phyloP scores from a whole-genome alignment of 2,113 vertebrate species.

The Meriones unguiculatus region DNA sequence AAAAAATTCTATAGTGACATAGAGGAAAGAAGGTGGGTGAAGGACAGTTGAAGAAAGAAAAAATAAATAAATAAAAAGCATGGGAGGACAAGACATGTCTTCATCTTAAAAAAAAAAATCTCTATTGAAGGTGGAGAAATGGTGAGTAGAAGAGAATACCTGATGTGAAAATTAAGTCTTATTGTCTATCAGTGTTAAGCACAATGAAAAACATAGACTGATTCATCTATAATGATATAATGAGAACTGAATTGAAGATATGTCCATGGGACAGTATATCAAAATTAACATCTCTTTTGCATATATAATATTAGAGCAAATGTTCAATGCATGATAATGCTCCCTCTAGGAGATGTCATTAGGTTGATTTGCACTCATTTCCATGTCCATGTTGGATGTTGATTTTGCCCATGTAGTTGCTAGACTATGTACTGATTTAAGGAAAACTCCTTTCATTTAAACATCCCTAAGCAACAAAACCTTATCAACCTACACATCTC shows the following conservation, averaged over 20 bases:
- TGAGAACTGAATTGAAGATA: constrained; percentile 59
- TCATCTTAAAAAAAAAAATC: constrained; percentile 53
- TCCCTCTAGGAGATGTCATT: constrained; percentile 66
- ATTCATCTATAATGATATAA: constrained; percentile 52
- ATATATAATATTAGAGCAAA: constrained; percentile 73
- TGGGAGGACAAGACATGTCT: constrained; percentile 32
- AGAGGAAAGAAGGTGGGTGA: background rate
- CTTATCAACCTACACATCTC: constrained; percentile 18
- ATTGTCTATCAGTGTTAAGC: constrained; percentile 40
- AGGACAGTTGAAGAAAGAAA: constrained; percentile 40
- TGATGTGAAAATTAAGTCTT: constrained; percentile 57
- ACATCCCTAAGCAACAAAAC: background rate
- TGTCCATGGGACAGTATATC: constrained; percentile 55
- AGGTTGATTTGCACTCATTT: constrained; percentile 78
- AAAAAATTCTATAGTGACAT: background rate
- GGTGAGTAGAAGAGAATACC: constrained; percentile 27
- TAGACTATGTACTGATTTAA: constrained; percentile 37
- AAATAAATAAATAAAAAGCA: constrained; percentile 24
- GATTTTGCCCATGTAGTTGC: constrained; percentile 70
- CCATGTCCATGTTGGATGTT: constrained; percentile 61
- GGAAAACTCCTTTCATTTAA: constrained; percentile 23
- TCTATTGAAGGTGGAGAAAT: background rate
- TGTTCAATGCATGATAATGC: constrained; percentile 70
- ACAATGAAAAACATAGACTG: constrained; percentile 42
- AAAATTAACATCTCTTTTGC: constrained; percentile 77